These are phyloP conservation scores for Gymnothorax javanicus DNA, from an alignment of 2,797 vertebrate species.

Conservation along the genomic window DNA sequence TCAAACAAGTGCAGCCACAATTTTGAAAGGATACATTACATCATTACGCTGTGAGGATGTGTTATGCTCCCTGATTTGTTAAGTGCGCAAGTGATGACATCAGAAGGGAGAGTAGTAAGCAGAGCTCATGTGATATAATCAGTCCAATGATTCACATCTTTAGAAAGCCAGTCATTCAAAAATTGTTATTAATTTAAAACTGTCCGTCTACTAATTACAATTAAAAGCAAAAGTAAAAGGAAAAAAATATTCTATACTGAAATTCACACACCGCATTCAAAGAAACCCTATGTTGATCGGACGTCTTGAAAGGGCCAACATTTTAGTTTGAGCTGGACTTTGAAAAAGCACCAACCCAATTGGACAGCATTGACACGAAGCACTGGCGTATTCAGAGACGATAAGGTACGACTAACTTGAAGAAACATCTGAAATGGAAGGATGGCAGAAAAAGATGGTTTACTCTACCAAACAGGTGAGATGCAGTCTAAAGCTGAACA, in stretches of 20 bases:
- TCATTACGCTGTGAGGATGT: background rate
- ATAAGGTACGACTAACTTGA: constrained; percentile 15
- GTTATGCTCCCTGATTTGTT: background rate
- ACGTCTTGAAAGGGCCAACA: background rate
- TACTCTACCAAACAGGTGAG: background rate
- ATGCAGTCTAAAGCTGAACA: constrained; percentile 1
- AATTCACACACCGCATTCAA: background rate
- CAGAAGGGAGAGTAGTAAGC: background rate
- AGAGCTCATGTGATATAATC: background rate
- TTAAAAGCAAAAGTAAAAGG: background rate
- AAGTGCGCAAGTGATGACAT: background rate
- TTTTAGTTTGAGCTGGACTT: background rate
- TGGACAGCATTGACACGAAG: background rate
- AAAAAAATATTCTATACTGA: background rate
- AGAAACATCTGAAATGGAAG: background rate
- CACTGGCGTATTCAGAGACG: background rate
- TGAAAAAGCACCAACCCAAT: background rate
- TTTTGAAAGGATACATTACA: background rate
- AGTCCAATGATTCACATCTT: background rate
- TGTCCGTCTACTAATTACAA: background rate
- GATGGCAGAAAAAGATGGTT: background rate
- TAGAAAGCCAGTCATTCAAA: background rate
- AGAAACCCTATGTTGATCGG: background rate
- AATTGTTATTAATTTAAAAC: background rate
- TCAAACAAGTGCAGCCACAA: background rate